Conservation (phyloP, 2,113 vertebrate genomes). For the Rhea americana region DNA sequence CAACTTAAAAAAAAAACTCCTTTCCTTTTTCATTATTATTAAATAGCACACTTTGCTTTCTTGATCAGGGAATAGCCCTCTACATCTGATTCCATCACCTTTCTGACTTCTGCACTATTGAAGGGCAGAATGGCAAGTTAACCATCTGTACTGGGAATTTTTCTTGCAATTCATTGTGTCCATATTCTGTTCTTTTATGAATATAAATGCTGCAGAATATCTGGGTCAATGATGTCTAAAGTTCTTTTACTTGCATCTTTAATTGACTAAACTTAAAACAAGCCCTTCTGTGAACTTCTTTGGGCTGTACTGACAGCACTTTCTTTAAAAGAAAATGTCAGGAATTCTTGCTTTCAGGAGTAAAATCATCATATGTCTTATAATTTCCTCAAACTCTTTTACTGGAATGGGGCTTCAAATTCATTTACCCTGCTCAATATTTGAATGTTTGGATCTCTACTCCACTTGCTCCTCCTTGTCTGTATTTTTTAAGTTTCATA, state of each 20-base stretch:
- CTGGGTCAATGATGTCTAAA: slow-evolving; percentile 70
- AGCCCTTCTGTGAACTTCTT: slow-evolving; percentile 55
- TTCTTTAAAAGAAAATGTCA: slow-evolving; percentile 49
- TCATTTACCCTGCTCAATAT: neutral
- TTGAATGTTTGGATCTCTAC: neutral
- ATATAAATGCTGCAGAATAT: slow-evolving; percentile 66
- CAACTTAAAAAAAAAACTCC: neutral
- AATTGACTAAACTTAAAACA: slow-evolving; percentile 73
- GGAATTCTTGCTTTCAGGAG: slow-evolving; percentile 7
- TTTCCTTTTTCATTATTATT: slow-evolving; percentile 59
- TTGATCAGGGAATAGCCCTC: slow-evolving; percentile 63
- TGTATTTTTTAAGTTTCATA: slow-evolving; percentile 28
- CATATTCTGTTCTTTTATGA: slow-evolving; percentile 56
- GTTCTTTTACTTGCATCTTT: slow-evolving; percentile 65
- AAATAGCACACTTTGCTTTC: slow-evolving; percentile 45
- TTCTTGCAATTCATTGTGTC: slow-evolving; percentile 46
- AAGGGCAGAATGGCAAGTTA: slow-evolving; percentile 51
- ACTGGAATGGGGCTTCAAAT: neutral
- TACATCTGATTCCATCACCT: slow-evolving; percentile 67
- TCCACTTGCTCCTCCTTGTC: neutral
- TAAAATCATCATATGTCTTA: neutral
- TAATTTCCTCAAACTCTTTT: slow-evolving; percentile 14
- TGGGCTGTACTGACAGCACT: slow-evolving; percentile 37
- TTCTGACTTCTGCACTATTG: slow-evolving; percentile 43
- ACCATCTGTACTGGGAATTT: slow-evolving; percentile 69